A percentile compares a stretch with the other conserved stretches of the same genome.
Conservation (phyloP, 2,113 vertebrate genomes). For the Hipposideros armiger region DNA sequence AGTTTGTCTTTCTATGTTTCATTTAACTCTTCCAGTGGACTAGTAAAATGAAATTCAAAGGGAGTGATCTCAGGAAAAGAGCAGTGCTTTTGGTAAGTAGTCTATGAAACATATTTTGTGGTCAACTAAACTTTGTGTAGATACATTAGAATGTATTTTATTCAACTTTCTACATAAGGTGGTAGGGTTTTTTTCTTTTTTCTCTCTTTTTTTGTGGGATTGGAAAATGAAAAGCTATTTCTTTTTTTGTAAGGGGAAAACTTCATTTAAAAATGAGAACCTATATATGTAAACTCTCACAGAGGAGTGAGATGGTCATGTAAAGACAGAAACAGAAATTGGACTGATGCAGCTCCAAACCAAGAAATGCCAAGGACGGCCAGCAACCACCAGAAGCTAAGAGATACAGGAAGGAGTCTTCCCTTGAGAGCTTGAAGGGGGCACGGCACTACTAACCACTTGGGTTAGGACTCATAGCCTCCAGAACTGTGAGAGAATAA, state of each 20-base stretch:
- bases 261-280: not conserved
- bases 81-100: not conserved
- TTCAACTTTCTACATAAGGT: not conserved
- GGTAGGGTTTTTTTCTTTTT: no score
- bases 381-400: not conserved
- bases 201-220: not conserved
- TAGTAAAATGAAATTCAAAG: conserved; percentile 19
- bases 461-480: not conserved
- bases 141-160: not conserved
- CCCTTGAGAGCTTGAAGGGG: not conserved
- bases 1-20: not conserved
- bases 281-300: not conserved
- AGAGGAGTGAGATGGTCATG: not conserved
- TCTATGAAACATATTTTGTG: not conserved
- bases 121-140: not conserved
- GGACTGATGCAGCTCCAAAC: not conserved
- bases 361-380: not conserved
- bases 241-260: not conserved
- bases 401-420: not conserved
- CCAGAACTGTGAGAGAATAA: not conserved
- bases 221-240: not conserved
- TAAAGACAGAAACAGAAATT: not conserved
- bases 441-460: accelerated
- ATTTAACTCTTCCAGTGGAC: not conserved
- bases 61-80: not conserved